These are phyloP conservation scores for Siphamia tubifer DNA, from an alignment of 2,113 vertebrate genomes.

Conservation along the genomic window DNA sequence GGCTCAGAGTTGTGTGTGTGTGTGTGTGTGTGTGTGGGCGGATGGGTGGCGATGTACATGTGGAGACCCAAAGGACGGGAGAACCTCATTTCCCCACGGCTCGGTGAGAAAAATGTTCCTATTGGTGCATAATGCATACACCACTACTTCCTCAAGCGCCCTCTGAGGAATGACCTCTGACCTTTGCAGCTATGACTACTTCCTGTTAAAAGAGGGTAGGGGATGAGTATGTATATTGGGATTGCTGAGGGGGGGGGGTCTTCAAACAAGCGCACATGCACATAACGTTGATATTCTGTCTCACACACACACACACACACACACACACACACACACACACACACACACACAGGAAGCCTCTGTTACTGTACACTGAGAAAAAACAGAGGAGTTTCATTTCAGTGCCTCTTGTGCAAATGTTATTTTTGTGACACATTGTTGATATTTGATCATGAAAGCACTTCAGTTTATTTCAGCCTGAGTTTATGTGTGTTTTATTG, in stretches of 20 bases:
- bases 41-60: constrained; percentile 1
- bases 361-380: not conserved
- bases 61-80: constrained; percentile 30
- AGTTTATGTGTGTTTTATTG: not conserved
- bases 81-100: constrained; percentile 36
- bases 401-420: not conserved
- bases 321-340: not conserved
- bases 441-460: not conserved
- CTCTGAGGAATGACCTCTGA: constrained; percentile 41
- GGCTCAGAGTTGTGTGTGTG: not conserved
- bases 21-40: not conserved
- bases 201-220: constrained; percentile 39
- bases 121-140: constrained; percentile 39
- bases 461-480: not conserved
- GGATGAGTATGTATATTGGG: not conserved
- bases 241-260: not conserved
- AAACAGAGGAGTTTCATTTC: not conserved
- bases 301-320: not conserved
- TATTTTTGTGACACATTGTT: constrained; percentile 1
- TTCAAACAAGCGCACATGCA: not conserved
- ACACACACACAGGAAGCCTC: not conserved
- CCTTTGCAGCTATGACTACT: constrained; percentile 40
- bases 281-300: too few species aligned
- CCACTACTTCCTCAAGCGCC: constrained; percentile 50
- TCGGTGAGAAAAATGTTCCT: constrained; percentile 42